Evolutionary conservation across 2,888 invertebrate species (phyloP), one percentile per base, ranked within the genome.

Genomic region (Phaonia tiefii): DNA sequence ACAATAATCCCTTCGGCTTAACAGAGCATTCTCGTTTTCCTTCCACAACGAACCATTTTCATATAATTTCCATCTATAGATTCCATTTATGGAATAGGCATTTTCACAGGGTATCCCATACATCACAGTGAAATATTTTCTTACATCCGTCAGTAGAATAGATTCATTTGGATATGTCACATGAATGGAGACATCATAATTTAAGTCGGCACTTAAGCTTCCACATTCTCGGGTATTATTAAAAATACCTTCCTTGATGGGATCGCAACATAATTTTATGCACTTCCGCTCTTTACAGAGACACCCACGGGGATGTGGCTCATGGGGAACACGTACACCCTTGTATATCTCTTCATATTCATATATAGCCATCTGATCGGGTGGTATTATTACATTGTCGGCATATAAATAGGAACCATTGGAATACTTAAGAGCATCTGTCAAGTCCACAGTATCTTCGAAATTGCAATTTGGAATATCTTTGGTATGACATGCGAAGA

Each of bases 61-160:
- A 20, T 83, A 88, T 3, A 89, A 73, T 3, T 80, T 56, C 75
- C 86, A 89, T 0, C 20, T 66, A 67, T 89, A 89, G 11, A 54
- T 85, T 0, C 65, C 22, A 51, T 74, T 71, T 60, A 90, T 76
- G 1, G 85, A 82, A 54, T 87, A 90, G 85, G 87, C 87, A 10
- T 71, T 71, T 0, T 58, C 31, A 22, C 86, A 86, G 1, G 85
- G 85, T 25, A 79, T 65, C 0, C 85, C 85, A 25, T 71, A 70
- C 11, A 63, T 13, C 39, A 39, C 15, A 13, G 22, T 42, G 13
- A 63, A 63, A 11, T 63, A 39, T 20, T 42, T 42, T 17, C 39
- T 63, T 63, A 63, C 20, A 22, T 63, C 42, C 10, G 22, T 42
- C 25, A 26, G 26, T 11, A 37, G 39, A 1, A 37, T 17, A 0